Evolutionary conservation across 2,797 vertebrate genomes (phyloP), one percentile per base, ranked within the genome.

Genomic region (Phoxinus dragarum): DNA sequence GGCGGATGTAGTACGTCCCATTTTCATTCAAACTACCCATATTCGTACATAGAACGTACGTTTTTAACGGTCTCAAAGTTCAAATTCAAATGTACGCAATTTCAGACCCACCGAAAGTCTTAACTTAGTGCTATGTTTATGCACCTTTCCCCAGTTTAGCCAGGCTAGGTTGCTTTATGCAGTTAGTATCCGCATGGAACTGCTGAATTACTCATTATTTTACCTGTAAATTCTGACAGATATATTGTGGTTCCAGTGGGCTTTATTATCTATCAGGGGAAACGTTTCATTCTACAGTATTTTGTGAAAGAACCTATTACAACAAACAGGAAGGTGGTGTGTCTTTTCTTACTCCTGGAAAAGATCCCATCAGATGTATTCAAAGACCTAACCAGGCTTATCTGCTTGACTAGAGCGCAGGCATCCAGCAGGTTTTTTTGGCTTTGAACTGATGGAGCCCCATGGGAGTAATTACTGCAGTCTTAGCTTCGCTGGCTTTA

Each of bases 361-460:
- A 54, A 44, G 54, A 16, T 85, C 68, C 84, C 56, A 80, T 85
- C 84, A 73, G 84, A 80, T 80, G 31, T n/a, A 64, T 49, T 61
- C 14, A 73, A 27, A 85, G 76, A 61, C 10, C 82, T 80, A 52
- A 66, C 84, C 84, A 80, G 68, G 84, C 77, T 85, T 80, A 80
- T 80, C 84, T 85, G 84, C 84, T 85, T 74, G 42, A 85, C 67
- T 85, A 66, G 68, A 85, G 76, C 44, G 17, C 77, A 80, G 84
- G 84, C 77, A 85, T 85, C 56, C 77, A 85, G 84, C 77, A 79
- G 83, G 75, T 80, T 73, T 80, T 14, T 56, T 73, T 80, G 76
- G 76, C 77, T 80, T 85, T 80, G 76, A 80, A 73, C 84, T 52
- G 52, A 85, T 47, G 52, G 54, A 80, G 52, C 19, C 67, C 74